Conservation (phyloP, 2,888 invertebrate genomes). For the Dusona sp. region DNA sequence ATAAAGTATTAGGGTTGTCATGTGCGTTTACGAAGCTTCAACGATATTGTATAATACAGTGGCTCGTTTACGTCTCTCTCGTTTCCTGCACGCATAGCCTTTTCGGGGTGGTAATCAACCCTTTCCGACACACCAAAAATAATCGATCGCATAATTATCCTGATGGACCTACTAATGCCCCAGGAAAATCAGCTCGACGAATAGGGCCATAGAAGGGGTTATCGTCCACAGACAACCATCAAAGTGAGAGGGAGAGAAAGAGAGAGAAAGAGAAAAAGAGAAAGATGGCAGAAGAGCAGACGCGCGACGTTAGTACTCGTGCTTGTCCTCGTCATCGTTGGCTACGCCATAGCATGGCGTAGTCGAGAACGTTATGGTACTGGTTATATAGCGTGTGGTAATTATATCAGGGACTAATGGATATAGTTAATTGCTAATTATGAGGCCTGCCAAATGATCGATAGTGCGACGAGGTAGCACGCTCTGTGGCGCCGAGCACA, state of each 20-base stretch:
- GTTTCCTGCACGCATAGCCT: slow-evolving; percentile 26
- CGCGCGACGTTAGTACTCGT: slow-evolving; percentile 63
- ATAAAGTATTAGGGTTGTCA: not conserved
- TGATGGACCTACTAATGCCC: slow-evolving; percentile 81
- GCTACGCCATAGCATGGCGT: slow-evolving; percentile 15
- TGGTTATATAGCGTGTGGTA: slow-evolving; percentile 81
- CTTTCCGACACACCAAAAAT: slow-evolving; percentile 70
- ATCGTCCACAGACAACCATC: slow-evolving; percentile 39
- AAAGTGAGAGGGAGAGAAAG: slow-evolving; percentile 29
- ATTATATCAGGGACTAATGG: slow-evolving; percentile 85
- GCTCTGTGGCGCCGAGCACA: slow-evolving; percentile 68
- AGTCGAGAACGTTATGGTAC: slow-evolving; percentile 47
- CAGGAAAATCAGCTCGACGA: slow-evolving; percentile 71
- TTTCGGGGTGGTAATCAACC: slow-evolving; percentile 31
- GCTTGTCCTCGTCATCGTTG: slow-evolving; percentile 62
- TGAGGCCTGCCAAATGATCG: slow-evolving; percentile 85
- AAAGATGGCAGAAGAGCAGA: slow-evolving; percentile 40
- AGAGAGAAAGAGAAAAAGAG: slow-evolving; percentile 9
- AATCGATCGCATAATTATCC: slow-evolving; percentile 83
- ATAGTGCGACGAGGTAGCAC: slow-evolving; percentile 81
- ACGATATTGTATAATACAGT: slow-evolving; percentile 15
- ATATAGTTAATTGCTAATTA: slow-evolving; percentile 85
- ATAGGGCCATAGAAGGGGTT: slow-evolving; percentile 41
- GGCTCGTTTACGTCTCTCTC: slow-evolving; percentile 9
- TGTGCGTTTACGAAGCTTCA: slow-evolving; percentile 30